Base-by-base conservation (phyloP, 2,113 vertebrate species). In the Marmota monax region DNA sequence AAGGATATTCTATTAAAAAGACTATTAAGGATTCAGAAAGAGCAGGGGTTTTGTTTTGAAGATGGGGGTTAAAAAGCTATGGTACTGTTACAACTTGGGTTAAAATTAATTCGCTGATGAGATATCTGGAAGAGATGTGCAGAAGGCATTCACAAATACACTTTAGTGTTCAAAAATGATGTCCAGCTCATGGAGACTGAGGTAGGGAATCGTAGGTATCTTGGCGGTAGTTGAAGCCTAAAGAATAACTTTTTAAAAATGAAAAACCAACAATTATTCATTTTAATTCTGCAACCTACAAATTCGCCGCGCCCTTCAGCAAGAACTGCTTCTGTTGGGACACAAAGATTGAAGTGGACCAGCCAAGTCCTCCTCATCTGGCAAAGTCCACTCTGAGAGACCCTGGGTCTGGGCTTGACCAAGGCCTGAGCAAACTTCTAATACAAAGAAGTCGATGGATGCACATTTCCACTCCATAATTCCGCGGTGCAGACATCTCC, bases 1-100 rank as follows among this genome's bases (percentile, higher is more conserved):
- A 80, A 0, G 27, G 14, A 7, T 90, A 32, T 48, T 37, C 7
- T 74, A 87, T 65, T 78, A 78, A 79, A 51, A 73, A 70, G 17
- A 72, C 23, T 88, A 58, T 67, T 84, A 88, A 84, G 78, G 91
- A 93, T 67, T 87, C 29, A 63, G 56, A 92, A 90, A 80, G 4
- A 61, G 17, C 22, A n/a, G 77, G 2, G 13, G 45, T 39, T 91
- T 34, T 63, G 45, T 67, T 51, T 85, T 95, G 78, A 82, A 77
- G 61, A 72, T 29, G 13, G 45, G 3, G 6, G 22, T 17, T 87
- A 37, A 88, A 13, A 82, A 89, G 51, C 51, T 17, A 27, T 39
- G 2, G 14, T 78, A 18, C 37, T 17, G 88, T 63, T 73, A 83
- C n/a, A 63, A 29, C 58, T 74, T 61, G 37, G 48, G 37, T 88